Percentiles rank a stretch among this genome's conserved stretches.
These are phyloP conservation scores for Calameuta pallipes DNA, from an alignment of 2,888 invertebrate species.

Conservation along the genomic window DNA sequence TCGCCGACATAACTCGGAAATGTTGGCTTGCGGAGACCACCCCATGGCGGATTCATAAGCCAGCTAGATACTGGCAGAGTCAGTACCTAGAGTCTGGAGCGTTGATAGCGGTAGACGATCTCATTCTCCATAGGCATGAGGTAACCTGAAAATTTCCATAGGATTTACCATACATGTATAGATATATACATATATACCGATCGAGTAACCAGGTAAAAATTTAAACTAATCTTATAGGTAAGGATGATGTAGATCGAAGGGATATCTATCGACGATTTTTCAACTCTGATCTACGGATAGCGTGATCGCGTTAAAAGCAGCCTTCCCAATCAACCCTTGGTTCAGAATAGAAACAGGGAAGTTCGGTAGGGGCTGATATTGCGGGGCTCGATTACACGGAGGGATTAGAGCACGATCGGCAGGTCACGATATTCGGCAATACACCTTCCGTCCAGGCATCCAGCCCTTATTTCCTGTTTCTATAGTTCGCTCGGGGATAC, in stretches of 20 bases:
- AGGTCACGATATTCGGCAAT: conserved; percentile 49
- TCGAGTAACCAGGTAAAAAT: background rate
- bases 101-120: background rate
- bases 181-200: no score
- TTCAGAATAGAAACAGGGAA: background rate
- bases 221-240: conserved; percentile 11
- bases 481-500: background rate
- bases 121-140: background rate
- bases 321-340: conserved; percentile 40
- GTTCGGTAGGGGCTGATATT: conserved; percentile 1
- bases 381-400: conserved; percentile 44
- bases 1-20: conserved; percentile 53
- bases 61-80: background rate
- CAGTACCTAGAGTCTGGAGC: conserved; percentile 1
- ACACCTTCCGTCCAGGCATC: conserved; percentile 8
- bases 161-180: background rate
- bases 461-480: background rate
- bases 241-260: conserved; percentile 12
- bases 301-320: conserved; percentile 41
- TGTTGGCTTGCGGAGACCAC: conserved; percentile 39
- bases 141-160: background rate
- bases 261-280: conserved; percentile 33
- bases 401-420: conserved; percentile 45
- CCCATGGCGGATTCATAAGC: conserved; percentile 50
- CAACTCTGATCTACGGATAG: conserved; percentile 50